Evolutionary conservation across 1,140 invertebrate species (phyloP), one percentile per base, ranked within the genome.

Genomic region (Euwallacea fornicatus): DNA sequence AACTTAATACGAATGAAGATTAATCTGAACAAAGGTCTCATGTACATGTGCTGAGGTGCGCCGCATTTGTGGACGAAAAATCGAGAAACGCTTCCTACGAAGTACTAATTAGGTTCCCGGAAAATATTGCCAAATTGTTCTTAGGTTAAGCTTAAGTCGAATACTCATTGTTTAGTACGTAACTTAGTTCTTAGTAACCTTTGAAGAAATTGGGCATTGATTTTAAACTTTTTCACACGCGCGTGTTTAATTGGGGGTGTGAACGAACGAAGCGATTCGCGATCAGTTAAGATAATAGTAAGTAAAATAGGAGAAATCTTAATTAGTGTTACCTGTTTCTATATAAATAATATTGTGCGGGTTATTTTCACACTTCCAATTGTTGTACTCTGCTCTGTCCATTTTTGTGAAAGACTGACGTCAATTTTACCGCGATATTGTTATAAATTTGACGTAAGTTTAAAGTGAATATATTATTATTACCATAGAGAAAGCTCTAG

Each of bases 381-480:
- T 50, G 9, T 13, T 11, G 16, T 21, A 33, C 53, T 59, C 54
- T 60, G 44, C 69, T 71, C 69, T 71, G 69, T 71, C 69, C 69
- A 71, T 71, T 71, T 65, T 71, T 71, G 69, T 71, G 46, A 71
- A 70, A 70, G 69, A 66, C 69, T 71, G 69, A 60, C 69, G 69
- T 71, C 69, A 71, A 71, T 71, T 71, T 71, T 71, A 71, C 62
- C n/a, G 21, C 21, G 42, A 21, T 60, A 53, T 64, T 41, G 44
- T 43, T 50, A 66, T 66, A 71, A 71, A 71, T 64, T 71, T 71
- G 69, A 71, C 69, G 69, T 71, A 59, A 71, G 63, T 66, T 71
- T 70, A 70, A 55, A 60, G 56, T 61, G 64, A 58, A 56, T 56
- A 47, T 64, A 56, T 64, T 64, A 56, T 64, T 64, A 70, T 50